Evolutionary conservation across 2,888 invertebrate species (phyloP).

Genomic region (Latheticus oryzae): DNA sequence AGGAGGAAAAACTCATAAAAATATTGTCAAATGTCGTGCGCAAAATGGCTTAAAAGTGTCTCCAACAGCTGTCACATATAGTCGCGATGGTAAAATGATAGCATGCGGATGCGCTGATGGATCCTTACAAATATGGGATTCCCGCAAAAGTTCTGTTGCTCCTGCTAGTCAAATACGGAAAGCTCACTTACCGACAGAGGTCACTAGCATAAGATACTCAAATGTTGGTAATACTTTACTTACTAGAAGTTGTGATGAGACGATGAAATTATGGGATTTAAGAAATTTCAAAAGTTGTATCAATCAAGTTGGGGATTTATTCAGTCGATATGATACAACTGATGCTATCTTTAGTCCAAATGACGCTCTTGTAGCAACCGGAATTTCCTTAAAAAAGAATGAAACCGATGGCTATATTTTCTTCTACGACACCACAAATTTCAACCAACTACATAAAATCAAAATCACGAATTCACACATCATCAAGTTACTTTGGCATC

Average conservation of each 20-base stretch:
- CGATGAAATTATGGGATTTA: slow-evolving; percentile 95
- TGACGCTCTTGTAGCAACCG: slow-evolving; percentile 89
- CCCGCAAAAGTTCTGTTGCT: slow-evolving; percentile 90
- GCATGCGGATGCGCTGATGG: slow-evolving; percentile 95
- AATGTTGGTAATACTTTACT: slow-evolving; percentile 84
- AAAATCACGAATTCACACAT: slow-evolving; percentile 84
- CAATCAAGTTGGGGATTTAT: slow-evolving; percentile 76
- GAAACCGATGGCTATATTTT: slow-evolving; percentile 74
- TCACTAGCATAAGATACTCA: slow-evolving; percentile 87
- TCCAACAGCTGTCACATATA: slow-evolving; percentile 69
- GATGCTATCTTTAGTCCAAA: slow-evolving; percentile 92
- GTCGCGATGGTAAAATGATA: slow-evolving; percentile 79
- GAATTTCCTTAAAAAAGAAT: slow-evolving; percentile 78
- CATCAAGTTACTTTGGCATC: slow-evolving; percentile 94
- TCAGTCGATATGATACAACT: slow-evolving; percentile 86
- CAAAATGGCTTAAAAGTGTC: slow-evolving; percentile 87
- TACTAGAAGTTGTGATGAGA: slow-evolving; percentile 91
- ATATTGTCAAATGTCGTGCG: slow-evolving; percentile 88
- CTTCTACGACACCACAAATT: slow-evolving; percentile 84
- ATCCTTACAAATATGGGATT: slow-evolving; percentile 97
- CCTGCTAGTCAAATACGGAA: slow-evolving; percentile 81
- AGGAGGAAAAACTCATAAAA: slow-evolving; percentile 81
- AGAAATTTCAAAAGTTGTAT: slow-evolving; percentile 84
- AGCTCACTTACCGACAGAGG: slow-evolving; percentile 86
- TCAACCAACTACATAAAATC: slow-evolving; percentile 79